Conservation (phyloP, 2,113 vertebrate species). For the Gnathonemus longibarbis region DNA sequence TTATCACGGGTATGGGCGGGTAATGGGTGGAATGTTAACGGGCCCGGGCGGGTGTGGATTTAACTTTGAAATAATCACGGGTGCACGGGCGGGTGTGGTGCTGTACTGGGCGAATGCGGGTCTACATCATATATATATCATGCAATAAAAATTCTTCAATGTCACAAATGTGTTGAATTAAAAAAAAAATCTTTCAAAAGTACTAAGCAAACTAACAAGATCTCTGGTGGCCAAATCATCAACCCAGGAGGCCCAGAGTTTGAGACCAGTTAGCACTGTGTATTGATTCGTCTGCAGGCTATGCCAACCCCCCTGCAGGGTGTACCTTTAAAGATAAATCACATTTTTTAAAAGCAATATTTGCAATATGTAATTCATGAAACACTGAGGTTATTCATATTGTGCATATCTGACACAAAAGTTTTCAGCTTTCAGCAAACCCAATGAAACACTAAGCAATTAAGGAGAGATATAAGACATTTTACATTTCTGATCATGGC, state of each 20-base stretch:
- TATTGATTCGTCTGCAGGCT: neutral
- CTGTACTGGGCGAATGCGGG: too few relatives aligned
- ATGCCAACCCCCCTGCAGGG: neutral
- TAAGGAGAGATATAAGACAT: neutral
- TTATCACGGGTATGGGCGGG: too few relatives aligned
- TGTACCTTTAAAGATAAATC: neutral
- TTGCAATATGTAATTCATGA: neutral
- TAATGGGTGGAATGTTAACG: too few relatives aligned
- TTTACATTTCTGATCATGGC: neutral
- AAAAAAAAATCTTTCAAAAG: neutral
- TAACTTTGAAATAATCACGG: too few relatives aligned
- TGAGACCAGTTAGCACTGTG: neutral
- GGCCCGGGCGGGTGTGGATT: too few relatives aligned
- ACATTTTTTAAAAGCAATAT: neutral
- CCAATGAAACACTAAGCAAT: neutral
- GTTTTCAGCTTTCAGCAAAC: neutral
- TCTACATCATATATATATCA: too few relatives aligned
- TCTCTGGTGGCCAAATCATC: neutral
- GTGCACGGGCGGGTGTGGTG: too few relatives aligned
- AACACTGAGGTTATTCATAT: neutral
- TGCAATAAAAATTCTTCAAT: too few relatives aligned
- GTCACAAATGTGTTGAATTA: neutral
- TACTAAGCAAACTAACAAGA: neutral
- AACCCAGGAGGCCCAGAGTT: neutral
- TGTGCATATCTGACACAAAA: neutral